Evolutionary conservation across 1,140 invertebrate genomes (phyloP).

Genomic region (Orius insidiosus): DNA sequence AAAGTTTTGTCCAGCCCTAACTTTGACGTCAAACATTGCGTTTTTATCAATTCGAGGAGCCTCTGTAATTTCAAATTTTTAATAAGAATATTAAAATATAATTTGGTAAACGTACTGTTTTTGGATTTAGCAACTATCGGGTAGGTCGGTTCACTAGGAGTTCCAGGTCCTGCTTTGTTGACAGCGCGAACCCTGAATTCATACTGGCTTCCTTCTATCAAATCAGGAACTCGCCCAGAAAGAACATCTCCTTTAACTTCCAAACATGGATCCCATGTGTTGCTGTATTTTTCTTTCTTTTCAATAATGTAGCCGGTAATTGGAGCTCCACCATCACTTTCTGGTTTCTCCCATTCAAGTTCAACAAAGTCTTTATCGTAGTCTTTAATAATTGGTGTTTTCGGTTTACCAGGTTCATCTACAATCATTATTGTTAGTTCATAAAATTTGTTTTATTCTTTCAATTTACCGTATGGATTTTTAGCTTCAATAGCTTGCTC

Average conservation of each 20-base stretch:
- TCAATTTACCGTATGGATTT: slow-evolving; percentile 77
- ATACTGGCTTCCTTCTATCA: slow-evolving; percentile 79
- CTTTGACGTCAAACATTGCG: slow-evolving; percentile 80
- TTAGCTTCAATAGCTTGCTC: slow-evolving; percentile 86
- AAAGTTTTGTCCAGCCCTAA: slow-evolving; percentile 80
- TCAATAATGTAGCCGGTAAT: slow-evolving; percentile 90
- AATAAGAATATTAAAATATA: slow-evolving; percentile 4
- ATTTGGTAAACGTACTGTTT: slow-evolving; percentile 39
- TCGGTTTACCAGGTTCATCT: slow-evolving; percentile 70
- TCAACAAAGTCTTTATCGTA: slow-evolving; percentile 90
- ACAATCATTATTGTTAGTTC: slow-evolving; percentile 6
- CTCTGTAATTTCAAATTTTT: slow-evolving; percentile 28
- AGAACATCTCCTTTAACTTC: slow-evolving; percentile 70
- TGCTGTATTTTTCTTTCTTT: slow-evolving; percentile 72
- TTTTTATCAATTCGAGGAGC: slow-evolving; percentile 86
- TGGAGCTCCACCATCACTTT: slow-evolving; percentile 70
- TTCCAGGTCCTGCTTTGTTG: slow-evolving; percentile 85
- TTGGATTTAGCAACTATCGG: slow-evolving; percentile 81
- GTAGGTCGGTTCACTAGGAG: slow-evolving; percentile 74
- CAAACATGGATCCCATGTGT: slow-evolving; percentile 73
- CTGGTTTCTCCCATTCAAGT: slow-evolving; percentile 79
- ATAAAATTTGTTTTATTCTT: neutral
- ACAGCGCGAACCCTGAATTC: slow-evolving; percentile 88
- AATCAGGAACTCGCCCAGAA: slow-evolving; percentile 62
- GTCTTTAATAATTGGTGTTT: slow-evolving; percentile 73